Base-by-base conservation (phyloP, 2,113 vertebrate genomes). In the Equus przewalskii region DNA sequence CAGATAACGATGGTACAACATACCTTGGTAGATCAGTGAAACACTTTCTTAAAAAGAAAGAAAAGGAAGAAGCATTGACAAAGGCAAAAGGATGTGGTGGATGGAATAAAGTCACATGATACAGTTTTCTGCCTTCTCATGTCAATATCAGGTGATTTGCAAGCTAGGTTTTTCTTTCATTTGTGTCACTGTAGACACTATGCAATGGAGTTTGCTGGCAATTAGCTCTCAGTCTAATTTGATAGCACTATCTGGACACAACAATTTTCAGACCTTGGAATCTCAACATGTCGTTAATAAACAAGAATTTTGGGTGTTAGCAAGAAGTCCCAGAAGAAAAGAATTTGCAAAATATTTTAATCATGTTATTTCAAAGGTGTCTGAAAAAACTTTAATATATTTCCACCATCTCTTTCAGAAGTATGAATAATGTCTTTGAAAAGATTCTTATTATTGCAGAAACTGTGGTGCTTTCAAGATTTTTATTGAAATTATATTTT, bases 281-380 rank as follows among this genome's bases (percentile, higher is more conserved):
- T 73, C 18, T 64, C 41, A 64, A 26, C 1, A 28, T 72, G 13
- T 2, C 26, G 64, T 79, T 91, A 67, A 26, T 69, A 69, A 95
- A 10, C 1, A 80, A 83, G 41, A 87, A 76, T 91, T 36, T 44
- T 2, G 16, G 41, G 18, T 60, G 1, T 46, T 72, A 87, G 6
- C 94, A 69, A 56, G 30, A 76, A 72, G 91, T 88, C 1, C 46
- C 36, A 54, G 54, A 76, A 89, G 69, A 83, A 83, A 83, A 86
- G 3, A 75, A 94, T 86, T 41, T 65, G 70, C 7, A 76, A 92
- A 75, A 15, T 7, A 41, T 76, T 54, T 65, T 65, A 80, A 7
- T 41, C 10, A 36, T 82, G 19, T 49, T 88, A 62, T 80, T 86
- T 92, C 54, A 51, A 96, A 97, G 28, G 1, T n/a, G 0, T 72